A percentile compares a stretch with the other conserved stretches of the same genome.
Evolutionary conservation across 2,797 vertebrate genomes (phyloP).

Genomic region (Amniataba percoides): DNA sequence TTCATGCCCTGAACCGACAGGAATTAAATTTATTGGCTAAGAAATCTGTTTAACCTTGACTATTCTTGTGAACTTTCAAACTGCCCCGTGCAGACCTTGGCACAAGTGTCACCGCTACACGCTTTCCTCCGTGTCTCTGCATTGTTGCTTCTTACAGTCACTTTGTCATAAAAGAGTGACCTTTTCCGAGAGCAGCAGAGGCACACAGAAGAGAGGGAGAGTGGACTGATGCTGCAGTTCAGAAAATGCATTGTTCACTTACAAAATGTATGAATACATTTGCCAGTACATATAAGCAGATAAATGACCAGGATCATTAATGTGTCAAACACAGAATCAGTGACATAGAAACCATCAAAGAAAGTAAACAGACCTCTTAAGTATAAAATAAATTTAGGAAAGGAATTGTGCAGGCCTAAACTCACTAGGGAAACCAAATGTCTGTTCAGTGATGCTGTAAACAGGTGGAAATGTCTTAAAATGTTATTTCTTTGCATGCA

Average conservation of each 20-base stretch:
- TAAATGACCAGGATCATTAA: not conserved
- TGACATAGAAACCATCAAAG: not conserved
- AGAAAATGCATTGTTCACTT: conserved; percentile 56
- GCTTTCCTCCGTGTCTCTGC: conserved; percentile 17
- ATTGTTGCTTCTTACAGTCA: conserved; percentile 26
- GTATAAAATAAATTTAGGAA: not conserved
- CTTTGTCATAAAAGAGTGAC: conserved; percentile 63
- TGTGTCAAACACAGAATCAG: not conserved
- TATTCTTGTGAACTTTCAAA: conserved; percentile 7
- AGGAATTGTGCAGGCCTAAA: no score
- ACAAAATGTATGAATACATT: conserved; percentile 27
- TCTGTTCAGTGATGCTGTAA: no score
- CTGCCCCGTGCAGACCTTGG: not conserved
- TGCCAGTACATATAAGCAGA: not conserved
- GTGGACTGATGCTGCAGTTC: conserved; percentile 60
- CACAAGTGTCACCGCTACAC: not conserved
- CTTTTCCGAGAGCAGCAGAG: conserved; percentile 65
- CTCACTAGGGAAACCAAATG: no score
- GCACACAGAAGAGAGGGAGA: not conserved
- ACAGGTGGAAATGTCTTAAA: not conserved
- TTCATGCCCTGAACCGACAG: not conserved
- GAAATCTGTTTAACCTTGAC: conserved; percentile 40
- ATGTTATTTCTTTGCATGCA: not conserved
- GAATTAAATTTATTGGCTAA: not conserved
- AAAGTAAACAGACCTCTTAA: not conserved